Conservation (phyloP, 2,113 vertebrate genomes). For the Verasper variegatus region DNA sequence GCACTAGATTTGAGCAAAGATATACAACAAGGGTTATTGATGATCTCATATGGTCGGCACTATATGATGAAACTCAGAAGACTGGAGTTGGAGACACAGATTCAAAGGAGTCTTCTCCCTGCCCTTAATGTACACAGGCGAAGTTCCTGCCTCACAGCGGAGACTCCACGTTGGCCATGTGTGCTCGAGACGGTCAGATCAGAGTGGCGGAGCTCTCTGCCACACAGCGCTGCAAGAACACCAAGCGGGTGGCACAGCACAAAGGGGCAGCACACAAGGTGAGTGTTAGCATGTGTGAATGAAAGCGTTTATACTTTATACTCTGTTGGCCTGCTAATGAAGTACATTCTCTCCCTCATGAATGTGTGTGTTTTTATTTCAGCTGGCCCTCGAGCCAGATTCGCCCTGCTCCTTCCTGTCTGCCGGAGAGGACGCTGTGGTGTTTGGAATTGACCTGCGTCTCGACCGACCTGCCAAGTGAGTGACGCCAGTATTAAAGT, state of each 20-base stretch:
- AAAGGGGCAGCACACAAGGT: constrained; percentile 97
- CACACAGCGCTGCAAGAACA: constrained; percentile 96
- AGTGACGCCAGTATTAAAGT: constrained; percentile 65
- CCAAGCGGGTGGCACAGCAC: constrained; percentile 95
- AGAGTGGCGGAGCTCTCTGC: constrained; percentile 94
- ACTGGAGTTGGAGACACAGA: too few relatives aligned
- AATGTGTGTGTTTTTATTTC: constrained; percentile 1
- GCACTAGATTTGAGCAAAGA: too few relatives aligned
- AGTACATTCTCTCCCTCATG: neutral
- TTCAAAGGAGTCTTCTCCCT: neutral
- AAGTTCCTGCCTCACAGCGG: constrained; percentile 98
- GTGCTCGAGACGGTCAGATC: constrained; percentile 94
- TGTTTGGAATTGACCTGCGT: constrained; percentile 94
- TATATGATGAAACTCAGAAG: too few relatives aligned
- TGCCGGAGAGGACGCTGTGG: constrained; percentile 96
- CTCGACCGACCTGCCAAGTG: constrained; percentile 93
- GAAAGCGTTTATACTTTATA: neutral
- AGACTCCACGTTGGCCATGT: constrained; percentile 96
- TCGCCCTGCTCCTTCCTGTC: constrained; percentile 97
- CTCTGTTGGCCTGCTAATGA: too few relatives aligned
- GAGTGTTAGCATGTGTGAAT: constrained; percentile 20
- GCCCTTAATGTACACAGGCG: constrained; percentile 78
- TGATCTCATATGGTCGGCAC: too few relatives aligned
- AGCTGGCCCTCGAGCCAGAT: constrained; percentile 96
- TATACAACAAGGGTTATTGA: too few relatives aligned